phyloP scores from a whole-genome alignment of 2,113 vertebrate genomes.

The Tupaia chinensis region DNA sequence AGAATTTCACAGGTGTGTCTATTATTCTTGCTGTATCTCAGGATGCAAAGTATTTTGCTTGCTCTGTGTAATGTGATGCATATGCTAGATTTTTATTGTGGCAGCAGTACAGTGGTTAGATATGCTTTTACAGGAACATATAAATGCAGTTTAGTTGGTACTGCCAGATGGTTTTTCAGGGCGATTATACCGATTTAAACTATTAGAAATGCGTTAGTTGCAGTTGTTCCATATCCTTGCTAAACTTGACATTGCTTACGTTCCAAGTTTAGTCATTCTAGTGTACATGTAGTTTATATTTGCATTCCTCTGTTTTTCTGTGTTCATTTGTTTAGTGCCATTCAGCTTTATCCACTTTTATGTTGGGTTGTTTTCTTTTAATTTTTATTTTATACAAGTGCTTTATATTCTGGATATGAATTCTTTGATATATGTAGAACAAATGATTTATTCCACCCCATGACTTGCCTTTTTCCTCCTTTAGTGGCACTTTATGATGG shows the following conservation, averaged over 20 bases:
- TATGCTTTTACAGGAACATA: background rate
- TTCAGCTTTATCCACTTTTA: background rate
- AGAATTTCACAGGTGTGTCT: background rate
- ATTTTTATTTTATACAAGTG: background rate
- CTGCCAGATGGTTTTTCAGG: background rate
- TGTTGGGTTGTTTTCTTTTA: background rate
- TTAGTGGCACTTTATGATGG: constrained; percentile 44
- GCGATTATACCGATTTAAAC: background rate
- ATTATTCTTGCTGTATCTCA: background rate
- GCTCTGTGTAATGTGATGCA: background rate
- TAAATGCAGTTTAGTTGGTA: background rate
- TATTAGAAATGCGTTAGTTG: background rate
- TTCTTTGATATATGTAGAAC: background rate
- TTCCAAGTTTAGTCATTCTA: background rate
- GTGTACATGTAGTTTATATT: background rate
- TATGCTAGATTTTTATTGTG: background rate
- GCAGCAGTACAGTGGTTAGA: background rate
- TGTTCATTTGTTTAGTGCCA: background rate
- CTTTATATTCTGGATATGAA: background rate
- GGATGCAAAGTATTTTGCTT: background rate
- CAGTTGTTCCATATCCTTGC: background rate
- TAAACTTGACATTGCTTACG: background rate
- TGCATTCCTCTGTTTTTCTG: background rate
- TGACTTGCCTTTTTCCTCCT: background rate
- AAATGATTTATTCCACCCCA: constrained; percentile 31